phyloP scores from a whole-genome alignment of 1,140 invertebrate species.

The Reticulitermes speratus region DNA sequence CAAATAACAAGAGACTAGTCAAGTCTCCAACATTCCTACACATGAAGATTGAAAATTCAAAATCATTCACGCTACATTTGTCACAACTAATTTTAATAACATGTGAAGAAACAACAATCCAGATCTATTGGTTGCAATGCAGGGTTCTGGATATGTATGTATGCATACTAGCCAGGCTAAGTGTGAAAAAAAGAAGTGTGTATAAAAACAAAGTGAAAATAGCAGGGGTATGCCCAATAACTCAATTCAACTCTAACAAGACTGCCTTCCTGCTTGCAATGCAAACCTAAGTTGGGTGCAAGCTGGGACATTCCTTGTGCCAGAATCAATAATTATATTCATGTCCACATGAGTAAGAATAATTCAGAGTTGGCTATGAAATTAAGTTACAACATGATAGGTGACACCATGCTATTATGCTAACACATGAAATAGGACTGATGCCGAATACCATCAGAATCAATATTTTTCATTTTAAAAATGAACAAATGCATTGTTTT shows the following conservation, averaged over 20 bases:
- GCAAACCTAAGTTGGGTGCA: slow-evolving; percentile 2
- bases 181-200: neutral
- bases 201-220: neutral
- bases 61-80: neutral
- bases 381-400: neutral
- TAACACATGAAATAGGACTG: neutral
- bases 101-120: neutral
- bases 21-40: neutral
- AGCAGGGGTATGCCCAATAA: neutral
- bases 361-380: neutral
- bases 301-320: neutral
- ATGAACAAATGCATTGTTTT: neutral
- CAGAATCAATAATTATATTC: neutral
- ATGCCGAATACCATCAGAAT: neutral
- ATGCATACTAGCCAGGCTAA: neutral
- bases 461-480: neutral
- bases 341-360: slow-evolving; percentile 4
- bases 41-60: neutral
- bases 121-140: slow-evolving; percentile 3
- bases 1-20: neutral
- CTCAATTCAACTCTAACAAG: neutral
- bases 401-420: neutral
- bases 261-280: slow-evolving; percentile 14
- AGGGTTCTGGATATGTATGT: neutral
- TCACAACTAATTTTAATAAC: neutral